Percentiles rank a stretch among this genome's conserved stretches.
phyloP scores from a whole-genome alignment of 2,888 invertebrate species.

The Scaeva pyrastri region DNA sequence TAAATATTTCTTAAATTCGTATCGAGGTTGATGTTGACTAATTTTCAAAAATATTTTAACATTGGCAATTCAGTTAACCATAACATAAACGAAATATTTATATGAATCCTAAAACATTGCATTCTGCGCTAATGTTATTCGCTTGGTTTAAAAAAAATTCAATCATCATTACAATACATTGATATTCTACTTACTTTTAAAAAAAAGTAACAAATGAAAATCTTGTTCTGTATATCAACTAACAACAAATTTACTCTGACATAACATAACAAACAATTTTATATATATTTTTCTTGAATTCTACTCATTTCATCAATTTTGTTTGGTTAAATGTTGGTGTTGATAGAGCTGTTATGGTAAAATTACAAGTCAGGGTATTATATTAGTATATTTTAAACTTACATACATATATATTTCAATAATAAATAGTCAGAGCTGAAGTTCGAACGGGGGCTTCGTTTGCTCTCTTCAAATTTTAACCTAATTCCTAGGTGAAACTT shows the following conservation, averaged over 20 bases:
- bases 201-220: background rate
- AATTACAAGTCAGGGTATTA: background rate
- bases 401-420: background rate
- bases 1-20: background rate
- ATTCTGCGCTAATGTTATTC: background rate
- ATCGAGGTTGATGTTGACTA: constrained; percentile 17
- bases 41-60: constrained; percentile 36
- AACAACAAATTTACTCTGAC: constrained; percentile 5
- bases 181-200: background rate
- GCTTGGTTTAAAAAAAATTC: constrained; percentile 15
- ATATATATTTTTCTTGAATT: background rate
- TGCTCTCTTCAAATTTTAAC: background rate
- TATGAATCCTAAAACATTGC: constrained; percentile 10
- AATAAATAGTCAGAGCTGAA: background rate
- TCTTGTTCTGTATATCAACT: constrained; percentile 23
- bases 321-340: background rate
- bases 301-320: constrained; percentile 7
- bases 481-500: background rate
- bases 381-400: background rate
- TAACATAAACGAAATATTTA: constrained; percentile 11
- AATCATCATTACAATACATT: constrained; percentile 1
- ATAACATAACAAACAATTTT: background rate
- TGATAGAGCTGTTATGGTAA: background rate
- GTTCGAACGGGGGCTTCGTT: background rate
- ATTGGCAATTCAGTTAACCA: constrained; percentile 1